Evolutionary conservation across 2,797 vertebrate genomes (phyloP).

Genomic region (Galaxias olidus): DNA sequence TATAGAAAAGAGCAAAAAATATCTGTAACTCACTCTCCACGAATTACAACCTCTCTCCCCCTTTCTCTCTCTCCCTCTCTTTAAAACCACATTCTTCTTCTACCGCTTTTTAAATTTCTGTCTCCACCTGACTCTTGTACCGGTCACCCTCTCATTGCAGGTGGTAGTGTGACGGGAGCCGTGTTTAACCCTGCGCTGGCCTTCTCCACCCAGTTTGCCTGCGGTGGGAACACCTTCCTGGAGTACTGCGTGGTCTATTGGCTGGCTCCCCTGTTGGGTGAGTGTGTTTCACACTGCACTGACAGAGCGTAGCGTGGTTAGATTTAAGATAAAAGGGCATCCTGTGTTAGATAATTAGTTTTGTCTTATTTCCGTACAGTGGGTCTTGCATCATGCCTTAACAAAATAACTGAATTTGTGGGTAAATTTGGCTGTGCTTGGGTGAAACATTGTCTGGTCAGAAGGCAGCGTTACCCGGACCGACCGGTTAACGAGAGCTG

Average conservation of each 20-base stretch:
- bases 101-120: background rate
- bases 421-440: too few species aligned
- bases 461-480: too few species aligned
- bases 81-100: background rate
- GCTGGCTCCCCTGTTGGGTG: constrained; percentile 87
- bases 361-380: constrained; percentile 24
- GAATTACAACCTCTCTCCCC: background rate
- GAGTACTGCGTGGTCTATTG: constrained; percentile 86
- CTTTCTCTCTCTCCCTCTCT: background rate
- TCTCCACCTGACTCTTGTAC: background rate
- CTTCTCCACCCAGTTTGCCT: constrained; percentile 84
- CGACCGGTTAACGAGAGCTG: too few species aligned
- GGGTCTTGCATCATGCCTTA: too few species aligned
- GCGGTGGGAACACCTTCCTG: constrained; percentile 80
- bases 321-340: too few species aligned
- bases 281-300: constrained; percentile 38
- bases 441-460: too few species aligned
- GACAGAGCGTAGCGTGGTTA: too few species aligned
- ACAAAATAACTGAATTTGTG: too few species aligned
- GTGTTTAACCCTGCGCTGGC: constrained; percentile 92
- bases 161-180: constrained; percentile 86
- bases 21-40: too few species aligned
- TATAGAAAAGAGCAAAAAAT: too few species aligned
- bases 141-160: constrained; percentile 63
- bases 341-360: too few species aligned